phyloP scores from a whole-genome alignment of 1,140 invertebrate genomes.

The Zaprionus nigranus region DNA sequence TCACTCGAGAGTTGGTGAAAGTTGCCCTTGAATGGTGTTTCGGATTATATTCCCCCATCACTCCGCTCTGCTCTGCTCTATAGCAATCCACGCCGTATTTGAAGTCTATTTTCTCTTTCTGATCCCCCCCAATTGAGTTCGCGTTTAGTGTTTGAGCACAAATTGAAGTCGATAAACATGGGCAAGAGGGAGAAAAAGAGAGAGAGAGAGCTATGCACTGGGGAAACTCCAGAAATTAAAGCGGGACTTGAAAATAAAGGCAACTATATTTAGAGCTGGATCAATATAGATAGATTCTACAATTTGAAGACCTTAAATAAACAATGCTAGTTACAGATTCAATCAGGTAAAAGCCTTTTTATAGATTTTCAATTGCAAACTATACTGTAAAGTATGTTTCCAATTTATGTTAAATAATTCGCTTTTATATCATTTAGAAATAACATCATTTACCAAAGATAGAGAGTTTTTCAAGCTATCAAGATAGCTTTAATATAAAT shows the following conservation, averaged over 20 bases:
- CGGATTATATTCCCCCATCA: conserved; percentile 59
- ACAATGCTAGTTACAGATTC: background rate
- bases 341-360: background rate
- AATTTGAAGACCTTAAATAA: background rate
- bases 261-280: background rate
- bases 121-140: conserved; percentile 63
- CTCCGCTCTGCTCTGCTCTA: conserved; percentile 9
- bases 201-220: background rate
- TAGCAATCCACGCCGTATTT: background rate
- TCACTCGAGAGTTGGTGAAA: conserved; percentile 71
- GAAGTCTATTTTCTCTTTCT: conserved; percentile 34
- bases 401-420: background rate
- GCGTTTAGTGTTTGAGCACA: conserved; percentile 59
- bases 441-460: background rate
- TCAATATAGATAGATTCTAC: background rate
- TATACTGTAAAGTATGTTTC: background rate
- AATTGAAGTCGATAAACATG: conserved; percentile 77
- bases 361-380: background rate
- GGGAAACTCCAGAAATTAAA: conserved; percentile 17
- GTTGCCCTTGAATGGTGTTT: conserved; percentile 81
- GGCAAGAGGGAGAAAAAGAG: background rate
- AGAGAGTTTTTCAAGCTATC: background rate
- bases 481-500: too few relatives aligned
- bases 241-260: background rate
- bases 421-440: background rate